These are phyloP conservation scores for Ailurus styani DNA, from an alignment of 2,113 vertebrate species.

Conservation along the genomic window DNA sequence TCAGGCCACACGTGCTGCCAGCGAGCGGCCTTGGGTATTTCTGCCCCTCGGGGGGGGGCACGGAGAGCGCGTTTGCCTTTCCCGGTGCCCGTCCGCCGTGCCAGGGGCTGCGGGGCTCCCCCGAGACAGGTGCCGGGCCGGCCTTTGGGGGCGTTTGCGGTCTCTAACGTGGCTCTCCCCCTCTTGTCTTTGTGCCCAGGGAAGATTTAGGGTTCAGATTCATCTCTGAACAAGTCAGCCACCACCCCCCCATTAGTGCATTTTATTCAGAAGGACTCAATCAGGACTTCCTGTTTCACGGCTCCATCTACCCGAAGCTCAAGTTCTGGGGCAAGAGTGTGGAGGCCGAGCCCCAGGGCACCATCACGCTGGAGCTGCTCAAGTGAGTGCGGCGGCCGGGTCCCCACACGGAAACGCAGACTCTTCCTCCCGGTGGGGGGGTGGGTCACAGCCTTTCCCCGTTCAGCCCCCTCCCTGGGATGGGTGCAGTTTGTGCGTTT, in stretches of 20 bases:
- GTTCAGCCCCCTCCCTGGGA: not conserved
- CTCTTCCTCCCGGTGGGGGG: no score
- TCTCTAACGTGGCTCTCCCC: not conserved
- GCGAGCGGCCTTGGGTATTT: fast-evolving
- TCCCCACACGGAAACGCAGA: fast-evolving
- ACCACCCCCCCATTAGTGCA: constrained; percentile 95
- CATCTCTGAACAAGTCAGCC: constrained; percentile 97
- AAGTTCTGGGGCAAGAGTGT: constrained; percentile 99
- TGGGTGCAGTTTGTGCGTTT: fast-evolving
- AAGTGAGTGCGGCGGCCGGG: constrained; percentile 83
- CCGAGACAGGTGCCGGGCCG: fast-evolving
- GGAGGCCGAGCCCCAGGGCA: constrained; percentile 96
- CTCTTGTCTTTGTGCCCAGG: constrained; percentile 74
- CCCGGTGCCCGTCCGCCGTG: fast-evolving
- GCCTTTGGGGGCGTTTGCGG: not conserved
- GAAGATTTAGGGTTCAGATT: constrained; percentile 94
- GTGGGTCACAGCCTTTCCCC: not conserved
- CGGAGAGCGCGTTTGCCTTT: not conserved
- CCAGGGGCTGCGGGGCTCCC: no score
- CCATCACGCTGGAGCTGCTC: constrained; percentile 93
- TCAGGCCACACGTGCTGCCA: fast-evolving
- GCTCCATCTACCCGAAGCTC: constrained; percentile 97
- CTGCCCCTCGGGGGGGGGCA: fast-evolving
- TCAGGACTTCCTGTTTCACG: constrained; percentile 94
- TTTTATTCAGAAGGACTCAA: constrained; percentile 93